Evolutionary conservation across 2,113 vertebrate species (phyloP).

Genomic region (Syngnathus scovelli): DNA sequence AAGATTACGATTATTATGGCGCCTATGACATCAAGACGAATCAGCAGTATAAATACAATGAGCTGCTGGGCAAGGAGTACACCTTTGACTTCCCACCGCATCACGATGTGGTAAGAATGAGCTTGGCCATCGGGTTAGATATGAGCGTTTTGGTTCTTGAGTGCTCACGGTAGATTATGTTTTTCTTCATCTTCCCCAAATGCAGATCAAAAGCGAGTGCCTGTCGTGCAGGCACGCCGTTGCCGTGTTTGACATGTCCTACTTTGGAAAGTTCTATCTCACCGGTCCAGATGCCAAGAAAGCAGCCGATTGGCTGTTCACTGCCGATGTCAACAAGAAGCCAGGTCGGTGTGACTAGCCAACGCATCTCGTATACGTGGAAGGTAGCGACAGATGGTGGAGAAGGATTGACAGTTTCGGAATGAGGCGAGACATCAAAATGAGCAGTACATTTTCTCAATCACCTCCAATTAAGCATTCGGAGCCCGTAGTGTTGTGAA

Average conservation of each 20-base stretch:
- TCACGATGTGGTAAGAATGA: conserved; percentile 74
- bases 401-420: conserved; percentile 12
- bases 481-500: not conserved
- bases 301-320: conserved; percentile 91
- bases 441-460: not conserved
- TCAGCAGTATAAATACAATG: conserved; percentile 71
- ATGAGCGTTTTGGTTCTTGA: not conserved
- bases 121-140: not conserved
- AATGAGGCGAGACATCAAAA: not conserved
- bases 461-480: not conserved
- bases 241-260: conserved; percentile 93
- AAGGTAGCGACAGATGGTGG: not conserved
- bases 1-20: conserved; percentile 86
- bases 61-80: conserved; percentile 80
- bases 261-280: conserved; percentile 98
- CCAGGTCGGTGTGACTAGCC: conserved; percentile 71
- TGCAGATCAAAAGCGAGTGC: conserved; percentile 85
- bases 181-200: conserved; percentile 19
- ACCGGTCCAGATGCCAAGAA: conserved; percentile 83
- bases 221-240: conserved; percentile 80
- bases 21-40: conserved; percentile 72
- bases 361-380: not conserved
- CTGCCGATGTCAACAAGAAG: conserved; percentile 82
- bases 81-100: conserved; percentile 91
- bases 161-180: not conserved